Evolutionary conservation across 2,797 vertebrate species (phyloP).

Genomic region (Lepidocolaptes lacrymiger): DNA sequence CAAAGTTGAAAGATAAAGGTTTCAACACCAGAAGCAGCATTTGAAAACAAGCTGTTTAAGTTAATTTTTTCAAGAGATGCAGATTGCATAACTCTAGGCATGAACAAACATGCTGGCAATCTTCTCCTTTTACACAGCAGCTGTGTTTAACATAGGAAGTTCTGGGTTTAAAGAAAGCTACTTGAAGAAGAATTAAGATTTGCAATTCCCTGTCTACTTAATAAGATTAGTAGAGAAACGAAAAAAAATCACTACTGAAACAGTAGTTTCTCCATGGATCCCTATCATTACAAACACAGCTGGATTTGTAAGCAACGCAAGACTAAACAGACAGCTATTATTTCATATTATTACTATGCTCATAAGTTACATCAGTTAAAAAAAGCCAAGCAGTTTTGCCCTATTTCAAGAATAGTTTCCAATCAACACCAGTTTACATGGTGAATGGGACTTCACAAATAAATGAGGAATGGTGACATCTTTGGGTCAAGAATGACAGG

Average conservation of each 20-base stretch:
- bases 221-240: slow-evolving; percentile 54
- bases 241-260: slow-evolving; percentile 52
- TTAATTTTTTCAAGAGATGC: slow-evolving; percentile 68
- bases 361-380: slow-evolving; percentile 76
- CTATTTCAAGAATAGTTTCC: slow-evolving; percentile 75
- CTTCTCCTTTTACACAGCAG: slow-evolving; percentile 65
- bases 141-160: slow-evolving; percentile 71
- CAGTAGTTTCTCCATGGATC: slow-evolving; percentile 65
- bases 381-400: slow-evolving; percentile 75
- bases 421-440: slow-evolving; percentile 75
- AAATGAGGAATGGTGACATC: slow-evolving; percentile 73
- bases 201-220: slow-evolving; percentile 54
- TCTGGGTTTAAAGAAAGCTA: slow-evolving; percentile 62
- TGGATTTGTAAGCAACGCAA: slow-evolving; percentile 74
- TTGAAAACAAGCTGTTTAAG: slow-evolving; percentile 71
- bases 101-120: slow-evolving; percentile 67
- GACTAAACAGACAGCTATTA: slow-evolving; percentile 77
- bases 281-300: slow-evolving; percentile 69
- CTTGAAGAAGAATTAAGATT: slow-evolving; percentile 67
- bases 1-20: slow-evolving; percentile 51
- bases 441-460: slow-evolving; percentile 64
- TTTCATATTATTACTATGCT: slow-evolving; percentile 79
- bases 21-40: slow-evolving; percentile 67
- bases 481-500: slow-evolving; percentile 74
- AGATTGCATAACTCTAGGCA: slow-evolving; percentile 64